These are phyloP conservation scores for Anthophora plumipes DNA, from an alignment of 2,888 invertebrate species.

Conservation along the genomic window DNA sequence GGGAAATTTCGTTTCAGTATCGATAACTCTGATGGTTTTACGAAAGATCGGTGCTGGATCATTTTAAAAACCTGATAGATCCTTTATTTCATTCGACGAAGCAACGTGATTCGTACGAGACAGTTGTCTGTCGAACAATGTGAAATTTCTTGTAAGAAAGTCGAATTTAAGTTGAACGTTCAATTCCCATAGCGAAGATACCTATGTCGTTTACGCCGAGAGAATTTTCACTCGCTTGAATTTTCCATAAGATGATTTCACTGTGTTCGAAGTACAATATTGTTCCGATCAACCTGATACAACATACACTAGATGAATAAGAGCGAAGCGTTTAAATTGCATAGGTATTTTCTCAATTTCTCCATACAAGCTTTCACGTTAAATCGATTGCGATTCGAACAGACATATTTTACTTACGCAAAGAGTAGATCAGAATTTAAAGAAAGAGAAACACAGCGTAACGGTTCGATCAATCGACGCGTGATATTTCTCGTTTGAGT, in stretches of 20 bases:
- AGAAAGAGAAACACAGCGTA: constrained; percentile 31
- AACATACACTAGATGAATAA: background rate
- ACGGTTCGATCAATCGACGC: constrained; percentile 27
- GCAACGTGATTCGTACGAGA: constrained; percentile 19
- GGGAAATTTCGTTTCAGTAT: too few species aligned
- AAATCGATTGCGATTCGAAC: constrained; percentile 44
- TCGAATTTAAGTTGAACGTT: constrained; percentile 44
- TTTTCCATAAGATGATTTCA: background rate
- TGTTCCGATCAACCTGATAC: constrained; percentile 10
- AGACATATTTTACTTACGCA: constrained; percentile 46
- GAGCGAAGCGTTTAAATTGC: constrained; percentile 41
- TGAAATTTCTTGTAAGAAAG: constrained; percentile 42
- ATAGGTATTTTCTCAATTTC: constrained; percentile 56
- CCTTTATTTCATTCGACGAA: constrained; percentile 14
- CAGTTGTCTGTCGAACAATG: constrained; percentile 42
- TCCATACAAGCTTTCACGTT: constrained; percentile 42
- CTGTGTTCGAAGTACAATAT: constrained; percentile 13
- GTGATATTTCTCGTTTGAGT: constrained; percentile 25
- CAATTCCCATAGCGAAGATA: constrained; percentile 58
- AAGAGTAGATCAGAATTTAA: constrained; percentile 13
- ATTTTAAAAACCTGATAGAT: constrained; percentile 19
- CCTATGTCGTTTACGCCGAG: constrained; percentile 52
- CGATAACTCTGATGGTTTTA: too few species aligned
- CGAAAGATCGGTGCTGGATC: constrained; percentile 10
- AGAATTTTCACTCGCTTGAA: too few species aligned